phyloP scores from a whole-genome alignment of 2,797 vertebrate genomes.

The Chrysocyon brachyurus region DNA sequence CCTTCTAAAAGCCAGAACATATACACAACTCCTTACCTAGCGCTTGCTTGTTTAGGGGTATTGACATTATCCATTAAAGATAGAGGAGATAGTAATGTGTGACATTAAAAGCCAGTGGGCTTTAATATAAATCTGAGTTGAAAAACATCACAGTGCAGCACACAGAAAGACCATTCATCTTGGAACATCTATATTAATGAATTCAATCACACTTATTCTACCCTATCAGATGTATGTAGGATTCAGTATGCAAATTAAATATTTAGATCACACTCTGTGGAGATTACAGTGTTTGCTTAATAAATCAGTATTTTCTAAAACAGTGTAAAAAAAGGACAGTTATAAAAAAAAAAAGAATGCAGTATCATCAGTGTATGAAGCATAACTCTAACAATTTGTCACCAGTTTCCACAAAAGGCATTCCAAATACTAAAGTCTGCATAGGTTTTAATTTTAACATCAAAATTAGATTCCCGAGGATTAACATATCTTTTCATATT shows the following conservation, averaged over 20 bases:
- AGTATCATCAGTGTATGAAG: not conserved
- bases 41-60: conserved; percentile 31
- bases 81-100: conserved; percentile 41
- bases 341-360: conserved; percentile 15
- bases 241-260: conserved; percentile 75
- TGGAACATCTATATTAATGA: conserved; percentile 76
- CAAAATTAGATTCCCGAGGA: conserved; percentile 59
- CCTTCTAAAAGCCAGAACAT: not conserved
- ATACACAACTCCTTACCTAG: not conserved
- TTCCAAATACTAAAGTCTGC: conserved; percentile 11
- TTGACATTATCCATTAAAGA: conserved; percentile 55
- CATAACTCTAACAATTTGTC: conserved; percentile 49
- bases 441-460: conserved; percentile 41
- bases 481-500: conserved; percentile 47
- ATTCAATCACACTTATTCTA: conserved; percentile 69
- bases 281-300: conserved; percentile 72
- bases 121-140: conserved; percentile 51
- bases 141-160: conserved; percentile 52
- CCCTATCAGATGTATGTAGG: conserved; percentile 47
- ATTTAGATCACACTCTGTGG: conserved; percentile 70
- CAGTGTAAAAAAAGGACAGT: conserved; percentile 42
- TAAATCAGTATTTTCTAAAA: conserved; percentile 77
- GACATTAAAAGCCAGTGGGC: conserved; percentile 41
- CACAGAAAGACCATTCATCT: conserved; percentile 60
- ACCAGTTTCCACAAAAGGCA: conserved; percentile 40